Percentiles rank a stretch among this genome's conserved stretches.
These are phyloP conservation scores for Ataeniobius toweri DNA, from an alignment of 2,797 vertebrate genomes.

Conservation along the genomic window DNA sequence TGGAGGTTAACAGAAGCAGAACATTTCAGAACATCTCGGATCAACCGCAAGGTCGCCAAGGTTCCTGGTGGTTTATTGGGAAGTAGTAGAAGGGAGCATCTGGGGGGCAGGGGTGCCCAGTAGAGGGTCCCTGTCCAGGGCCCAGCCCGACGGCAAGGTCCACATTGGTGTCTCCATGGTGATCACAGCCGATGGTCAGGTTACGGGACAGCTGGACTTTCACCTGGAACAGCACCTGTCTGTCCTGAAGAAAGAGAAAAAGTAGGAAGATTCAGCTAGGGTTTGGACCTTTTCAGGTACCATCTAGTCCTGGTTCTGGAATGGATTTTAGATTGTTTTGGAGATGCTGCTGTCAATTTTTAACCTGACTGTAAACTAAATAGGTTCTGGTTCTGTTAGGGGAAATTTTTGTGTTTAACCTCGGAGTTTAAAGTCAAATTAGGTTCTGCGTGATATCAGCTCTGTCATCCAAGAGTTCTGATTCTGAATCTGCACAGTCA, in stretches of 20 bases:
- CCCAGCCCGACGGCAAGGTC: rapidly evolving
- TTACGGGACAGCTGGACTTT: constrained; percentile 73
- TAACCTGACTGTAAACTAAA: too few species aligned
- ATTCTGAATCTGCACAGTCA: too few species aligned
- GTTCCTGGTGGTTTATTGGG: constrained; percentile 71
- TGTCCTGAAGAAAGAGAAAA: constrained; percentile 47
- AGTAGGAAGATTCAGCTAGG: background rate
- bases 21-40: background rate
- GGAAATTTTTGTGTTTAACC: background rate
- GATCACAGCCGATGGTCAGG: constrained; percentile 68
- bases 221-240: constrained; percentile 78
- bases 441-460: background rate
- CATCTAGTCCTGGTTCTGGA: background rate
- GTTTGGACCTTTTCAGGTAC: background rate
- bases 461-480: too few species aligned
- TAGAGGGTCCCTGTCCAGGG: background rate
- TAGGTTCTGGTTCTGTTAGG: background rate
- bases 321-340: background rate
- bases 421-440: background rate
- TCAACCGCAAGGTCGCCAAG: constrained; percentile 67
- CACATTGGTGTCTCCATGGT: rapidly evolving
- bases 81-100: constrained; percentile 68
- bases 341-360: too few species aligned
- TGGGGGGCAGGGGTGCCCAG: constrained; percentile 66
- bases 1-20: background rate